Base-by-base conservation (phyloP, 2,888 invertebrate species). In the Ceramica pisi region DNA sequence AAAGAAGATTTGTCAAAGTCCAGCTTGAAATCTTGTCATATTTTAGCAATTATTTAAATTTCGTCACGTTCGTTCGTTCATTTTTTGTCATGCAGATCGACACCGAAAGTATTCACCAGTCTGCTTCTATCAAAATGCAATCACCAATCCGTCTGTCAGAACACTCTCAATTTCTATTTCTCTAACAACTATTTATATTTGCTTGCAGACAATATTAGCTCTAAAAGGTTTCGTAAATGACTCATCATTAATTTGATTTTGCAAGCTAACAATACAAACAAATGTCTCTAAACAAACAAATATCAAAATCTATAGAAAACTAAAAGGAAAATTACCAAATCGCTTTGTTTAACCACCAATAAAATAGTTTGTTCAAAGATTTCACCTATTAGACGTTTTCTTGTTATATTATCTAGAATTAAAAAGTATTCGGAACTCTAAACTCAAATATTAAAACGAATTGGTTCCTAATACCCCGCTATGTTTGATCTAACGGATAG, bases 401-500 rank as follows among this genome's bases (percentile, higher is more conserved):
- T 66, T 56, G 50, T 31, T 64, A 50, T 55, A 51, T 31, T 5
- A 63, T 35, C 21, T 41, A 62, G 10, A 31, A 48, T 67, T 50
- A 23, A 78, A 74, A 61, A 71, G 53, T 51, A 57, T 55, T 71
- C 14, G 46, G 48, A 59, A 75, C 60, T 63, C 10, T 44, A 21
- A 53, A 75, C 44, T 67, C 69, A 63, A 80, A 78, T 77, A 80
- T 68, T 70, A 67, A 77, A 77, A 77, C 79, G 64, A 46, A 78
- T 77, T 75, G 70, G 80, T 83, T 80, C 75, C 78, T 71, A 71
- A 79, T 78, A 79, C 77, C 76, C 87, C 86, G 87, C 82, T 85
- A 86, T 90, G 85, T 90, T 91, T 89, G 87, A 71, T 38, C 78
- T 90, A 91, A 90, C 91, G 91, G 91, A 86, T 85, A 81, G 62